Evolutionary conservation across 2,888 invertebrate genomes (phyloP).

Genomic region (Disparrhopalites patrizii): DNA sequence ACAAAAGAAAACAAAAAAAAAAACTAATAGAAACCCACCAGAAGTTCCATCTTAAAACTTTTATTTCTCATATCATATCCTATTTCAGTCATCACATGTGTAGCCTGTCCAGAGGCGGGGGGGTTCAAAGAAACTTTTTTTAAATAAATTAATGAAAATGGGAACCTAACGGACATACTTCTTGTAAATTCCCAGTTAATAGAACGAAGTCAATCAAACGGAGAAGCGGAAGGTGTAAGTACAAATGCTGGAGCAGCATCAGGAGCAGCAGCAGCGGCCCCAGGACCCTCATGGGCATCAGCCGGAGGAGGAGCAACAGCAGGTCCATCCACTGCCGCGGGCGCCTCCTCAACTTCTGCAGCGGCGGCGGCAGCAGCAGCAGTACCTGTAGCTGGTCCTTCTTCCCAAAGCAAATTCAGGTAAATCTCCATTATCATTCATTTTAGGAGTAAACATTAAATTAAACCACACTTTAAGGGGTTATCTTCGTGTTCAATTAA

Average conservation of each 20-base stretch:
- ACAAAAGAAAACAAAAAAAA: too few relatives aligned
- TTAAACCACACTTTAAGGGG: too few relatives aligned
- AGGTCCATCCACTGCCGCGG: background rate
- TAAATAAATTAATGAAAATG: background rate
- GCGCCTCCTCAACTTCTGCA: too few relatives aligned
- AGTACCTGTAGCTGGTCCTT: slow-evolving; percentile 29
- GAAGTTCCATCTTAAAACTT: background rate
- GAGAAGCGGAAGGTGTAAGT: slow-evolving; percentile 24
- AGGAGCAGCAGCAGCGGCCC: slow-evolving; percentile 26
- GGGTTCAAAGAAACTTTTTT: background rate
- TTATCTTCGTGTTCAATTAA: too few relatives aligned
- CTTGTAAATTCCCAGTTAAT: slow-evolving; percentile 24
- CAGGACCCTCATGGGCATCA: slow-evolving; percentile 8
- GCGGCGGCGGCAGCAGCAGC: too few relatives aligned
- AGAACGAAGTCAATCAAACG: slow-evolving; percentile 30
- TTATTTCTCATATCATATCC: too few relatives aligned
- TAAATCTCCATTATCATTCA: too few relatives aligned
- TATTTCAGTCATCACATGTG: too few relatives aligned
- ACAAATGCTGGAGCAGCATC: slow-evolving; percentile 21
- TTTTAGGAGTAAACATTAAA: too few relatives aligned
- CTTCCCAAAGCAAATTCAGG: slow-evolving; percentile 34
- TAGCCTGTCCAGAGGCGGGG: too few relatives aligned
- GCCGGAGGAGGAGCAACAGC: too few relatives aligned
- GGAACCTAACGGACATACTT: background rate
- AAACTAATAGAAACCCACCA: background rate